These are phyloP conservation scores for Calliphora vicina DNA, from an alignment of 1,140 invertebrate species.

Conservation along the genomic window DNA sequence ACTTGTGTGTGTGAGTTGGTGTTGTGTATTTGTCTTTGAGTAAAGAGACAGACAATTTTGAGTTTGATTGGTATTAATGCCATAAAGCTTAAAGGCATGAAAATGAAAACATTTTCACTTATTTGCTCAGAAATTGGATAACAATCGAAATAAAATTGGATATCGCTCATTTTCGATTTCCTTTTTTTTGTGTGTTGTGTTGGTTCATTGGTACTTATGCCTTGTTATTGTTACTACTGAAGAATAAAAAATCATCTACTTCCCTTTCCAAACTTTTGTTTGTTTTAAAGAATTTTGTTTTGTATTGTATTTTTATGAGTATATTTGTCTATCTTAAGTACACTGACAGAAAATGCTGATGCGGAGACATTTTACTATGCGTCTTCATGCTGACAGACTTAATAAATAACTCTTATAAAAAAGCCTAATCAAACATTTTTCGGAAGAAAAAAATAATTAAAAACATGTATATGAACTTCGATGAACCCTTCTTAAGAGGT, in stretches of 20 bases:
- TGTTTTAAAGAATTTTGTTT: slow-evolving; percentile 13
- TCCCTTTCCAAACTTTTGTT: slow-evolving; percentile 22
- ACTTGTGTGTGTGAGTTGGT: not conserved
- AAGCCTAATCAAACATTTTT: no score
- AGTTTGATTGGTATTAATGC: slow-evolving; percentile 7
- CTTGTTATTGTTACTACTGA: not conserved
- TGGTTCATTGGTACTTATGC: slow-evolving; percentile 29
- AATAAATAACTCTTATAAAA: no score
- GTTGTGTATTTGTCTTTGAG: not conserved
- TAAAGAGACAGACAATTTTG: not conserved
- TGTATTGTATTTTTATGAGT: not conserved
- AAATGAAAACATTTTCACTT: slow-evolving; percentile 62
- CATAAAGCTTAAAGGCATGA: slow-evolving; percentile 48
- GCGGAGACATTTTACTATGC: no score
- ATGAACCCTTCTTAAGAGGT: no score
- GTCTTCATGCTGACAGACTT: no score
- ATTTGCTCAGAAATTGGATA: slow-evolving; percentile 62
- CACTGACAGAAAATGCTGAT: not conserved
- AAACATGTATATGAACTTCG: no score
- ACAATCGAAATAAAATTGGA: slow-evolving; percentile 63
- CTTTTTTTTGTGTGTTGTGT: slow-evolving; percentile 41
- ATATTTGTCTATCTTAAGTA: not conserved
- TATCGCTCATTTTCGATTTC: slow-evolving; percentile 60
- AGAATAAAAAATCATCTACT: not conserved
- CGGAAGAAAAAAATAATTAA: no score